Base-by-base conservation (phyloP, 2,113 vertebrate genomes). In the Anolis sagrei region DNA sequence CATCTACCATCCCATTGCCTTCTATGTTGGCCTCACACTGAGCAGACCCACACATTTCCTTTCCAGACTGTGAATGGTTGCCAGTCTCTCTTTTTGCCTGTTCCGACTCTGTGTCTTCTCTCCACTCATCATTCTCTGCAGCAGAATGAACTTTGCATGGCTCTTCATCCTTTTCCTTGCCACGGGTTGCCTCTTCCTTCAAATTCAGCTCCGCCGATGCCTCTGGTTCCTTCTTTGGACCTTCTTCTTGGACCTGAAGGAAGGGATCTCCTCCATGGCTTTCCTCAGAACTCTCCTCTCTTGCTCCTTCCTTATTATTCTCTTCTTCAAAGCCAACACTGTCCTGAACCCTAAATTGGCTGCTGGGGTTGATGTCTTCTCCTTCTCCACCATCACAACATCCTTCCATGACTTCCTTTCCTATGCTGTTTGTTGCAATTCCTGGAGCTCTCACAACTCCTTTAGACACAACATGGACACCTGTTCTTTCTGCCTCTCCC, bases 401-500 rank as follows among this genome's bases (percentile, higher is more conserved):
- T 13, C 58, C 69, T 54, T 44, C 19, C 44, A 11, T 19, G 3
- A 11, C 5, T 13, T 10, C 4, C 6, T 70, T 92, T 93, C 87
- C 51, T 7, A 8, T 86, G 88, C 76, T 61, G 82, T 81, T 74
- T 44, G 0, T 2, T 91, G 88, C 88, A 80, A 68, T 61, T 62
- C 64, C 64, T 83, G 44, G 68, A 86, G 66, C 54, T 61, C 19
- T 19, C 0, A 44, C 62, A 0, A 77, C 32, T 82, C 3, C n/a
- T 2, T 25, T 34, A 64, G 1, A 0, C 44, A 54, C 13, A 10
- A 91, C 80, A 51, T 23, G 51, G 34, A 1, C 10, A 54, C 49
- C 54, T 77, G 7, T 1, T 76, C 93, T 88, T 88, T 75, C 85
- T 92, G 23, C 80, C 81, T 81, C 82, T 75, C 18, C 79, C 27